Percentiles rank a stretch among this genome's conserved stretches.
phyloP scores from a whole-genome alignment of 2,113 vertebrate genomes.

The Dermatemys mawii region DNA sequence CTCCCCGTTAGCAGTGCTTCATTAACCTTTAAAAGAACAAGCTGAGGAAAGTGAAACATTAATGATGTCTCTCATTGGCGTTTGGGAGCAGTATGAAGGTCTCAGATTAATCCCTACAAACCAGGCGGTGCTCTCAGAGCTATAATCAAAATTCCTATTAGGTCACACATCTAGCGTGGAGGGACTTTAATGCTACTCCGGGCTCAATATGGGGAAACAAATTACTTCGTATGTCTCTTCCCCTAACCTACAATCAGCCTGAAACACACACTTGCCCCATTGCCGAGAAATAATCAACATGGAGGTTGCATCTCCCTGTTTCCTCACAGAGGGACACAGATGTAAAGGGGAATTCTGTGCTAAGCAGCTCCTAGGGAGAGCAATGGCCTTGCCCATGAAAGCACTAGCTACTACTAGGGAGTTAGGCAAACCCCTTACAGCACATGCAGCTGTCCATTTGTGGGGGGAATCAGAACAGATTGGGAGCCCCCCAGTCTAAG shows the following conservation, averaged over 20 bases:
- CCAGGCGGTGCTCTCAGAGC: background rate
- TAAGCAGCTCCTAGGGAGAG: background rate
- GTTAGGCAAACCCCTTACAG: background rate
- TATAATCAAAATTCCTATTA: background rate
- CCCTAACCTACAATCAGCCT: background rate
- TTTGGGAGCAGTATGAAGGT: constrained; percentile 26
- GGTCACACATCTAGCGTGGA: background rate
- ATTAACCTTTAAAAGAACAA: background rate
- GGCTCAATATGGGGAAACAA: background rate
- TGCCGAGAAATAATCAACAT: background rate
- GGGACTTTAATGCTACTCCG: background rate
- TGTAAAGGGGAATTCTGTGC: background rate
- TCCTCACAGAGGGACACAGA: background rate
- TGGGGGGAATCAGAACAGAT: fast-evolving
- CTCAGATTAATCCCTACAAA: background rate
- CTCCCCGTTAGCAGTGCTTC: background rate
- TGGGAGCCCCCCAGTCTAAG: background rate
- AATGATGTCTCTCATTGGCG: background rate
- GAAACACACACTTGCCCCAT: background rate
- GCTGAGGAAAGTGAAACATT: background rate
- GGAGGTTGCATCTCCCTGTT: background rate
- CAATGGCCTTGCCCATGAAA: background rate
- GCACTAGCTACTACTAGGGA: background rate
- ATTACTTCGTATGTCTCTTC: background rate
- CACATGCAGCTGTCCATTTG: fast-evolving